Percentiles rank a stretch among this genome's conserved stretches.
Conservation (phyloP, 1,140 invertebrate genomes). For the Magallana angulata region DNA sequence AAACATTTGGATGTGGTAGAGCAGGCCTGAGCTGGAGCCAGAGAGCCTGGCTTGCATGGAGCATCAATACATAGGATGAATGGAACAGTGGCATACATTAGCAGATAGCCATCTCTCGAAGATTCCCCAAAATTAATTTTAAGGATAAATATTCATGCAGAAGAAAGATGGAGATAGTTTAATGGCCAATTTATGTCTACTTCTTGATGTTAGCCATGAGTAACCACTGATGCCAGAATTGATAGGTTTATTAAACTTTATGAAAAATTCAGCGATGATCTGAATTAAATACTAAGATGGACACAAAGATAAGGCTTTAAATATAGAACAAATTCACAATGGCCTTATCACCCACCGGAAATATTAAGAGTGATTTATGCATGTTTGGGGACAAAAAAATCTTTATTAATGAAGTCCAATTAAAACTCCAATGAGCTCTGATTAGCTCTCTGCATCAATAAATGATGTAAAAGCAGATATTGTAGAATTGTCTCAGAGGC, state of each 20-base stretch:
- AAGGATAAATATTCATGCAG: slow-evolving; percentile 32
- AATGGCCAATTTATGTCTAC: slow-evolving; percentile 30
- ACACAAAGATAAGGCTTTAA: not conserved
- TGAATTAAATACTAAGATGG: not conserved
- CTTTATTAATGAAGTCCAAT: too few species aligned
- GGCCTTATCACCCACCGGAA: too few species aligned
- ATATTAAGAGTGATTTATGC: too few species aligned
- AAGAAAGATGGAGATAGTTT: slow-evolving; percentile 17
- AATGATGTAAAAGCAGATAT: not conserved
- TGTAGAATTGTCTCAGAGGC: not conserved
- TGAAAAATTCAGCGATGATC: slow-evolving; percentile 20
- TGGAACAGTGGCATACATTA: not conserved
- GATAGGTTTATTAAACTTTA: slow-evolving; percentile 28
- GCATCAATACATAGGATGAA: slow-evolving; percentile 9
- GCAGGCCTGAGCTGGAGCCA: not conserved
- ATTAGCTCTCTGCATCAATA: not conserved
- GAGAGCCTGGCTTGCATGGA: not conserved
- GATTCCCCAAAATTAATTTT: slow-evolving; percentile 19
- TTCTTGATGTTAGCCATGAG: slow-evolving; percentile 12
- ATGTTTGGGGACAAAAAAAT: too few species aligned
- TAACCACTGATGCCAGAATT: not conserved
- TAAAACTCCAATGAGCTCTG: not conserved
- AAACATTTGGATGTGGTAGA: not conserved
- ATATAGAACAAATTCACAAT: too few species aligned
- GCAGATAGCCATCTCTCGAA: slow-evolving; percentile 23